A percentile compares a stretch with the other conserved stretches of the same genome.
phyloP scores from a whole-genome alignment of 2,888 invertebrate genomes.

The Stictocephala bisonia region DNA sequence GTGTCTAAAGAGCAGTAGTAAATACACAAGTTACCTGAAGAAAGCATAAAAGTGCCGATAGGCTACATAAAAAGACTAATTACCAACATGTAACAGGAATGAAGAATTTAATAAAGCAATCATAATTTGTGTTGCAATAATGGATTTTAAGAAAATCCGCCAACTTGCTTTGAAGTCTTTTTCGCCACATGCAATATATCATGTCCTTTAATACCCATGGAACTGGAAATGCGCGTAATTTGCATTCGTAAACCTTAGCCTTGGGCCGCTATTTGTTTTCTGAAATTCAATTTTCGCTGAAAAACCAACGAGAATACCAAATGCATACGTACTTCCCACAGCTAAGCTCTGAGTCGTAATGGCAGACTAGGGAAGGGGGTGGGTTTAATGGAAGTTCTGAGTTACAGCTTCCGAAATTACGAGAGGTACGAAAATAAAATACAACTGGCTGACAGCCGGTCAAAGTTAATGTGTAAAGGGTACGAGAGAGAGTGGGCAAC shows the following conservation, averaged over 20 bases:
- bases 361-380: conserved; percentile 3
- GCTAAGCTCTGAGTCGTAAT: conserved; percentile 34
- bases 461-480: conserved; percentile 41
- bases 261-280: conserved; percentile 42
- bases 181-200: not conserved
- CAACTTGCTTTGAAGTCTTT: not conserved
- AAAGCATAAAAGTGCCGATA: too few relatives aligned
- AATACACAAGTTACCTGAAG: too few relatives aligned
- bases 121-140: not conserved
- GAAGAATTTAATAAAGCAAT: not conserved
- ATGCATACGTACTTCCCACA: conserved; percentile 32
- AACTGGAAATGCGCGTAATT: conserved; percentile 50
- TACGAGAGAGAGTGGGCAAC: not conserved
- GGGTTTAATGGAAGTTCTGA: conserved; percentile 41
- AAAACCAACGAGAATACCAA: conserved; percentile 40
- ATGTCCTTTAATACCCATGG: conserved; percentile 41
- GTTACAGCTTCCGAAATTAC: conserved; percentile 43
- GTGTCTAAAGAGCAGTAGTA: too few relatives aligned
- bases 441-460: conserved; percentile 33
- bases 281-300: conserved; percentile 41
- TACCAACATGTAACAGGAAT: conserved; percentile 13
- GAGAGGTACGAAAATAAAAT: conserved; percentile 40
- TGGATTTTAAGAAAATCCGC: conserved; percentile 7
- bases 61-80: too few relatives aligned
- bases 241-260: conserved; percentile 43